Base-by-base conservation (phyloP, 2,113 vertebrate genomes). In the Alaudala cheleensis region DNA sequence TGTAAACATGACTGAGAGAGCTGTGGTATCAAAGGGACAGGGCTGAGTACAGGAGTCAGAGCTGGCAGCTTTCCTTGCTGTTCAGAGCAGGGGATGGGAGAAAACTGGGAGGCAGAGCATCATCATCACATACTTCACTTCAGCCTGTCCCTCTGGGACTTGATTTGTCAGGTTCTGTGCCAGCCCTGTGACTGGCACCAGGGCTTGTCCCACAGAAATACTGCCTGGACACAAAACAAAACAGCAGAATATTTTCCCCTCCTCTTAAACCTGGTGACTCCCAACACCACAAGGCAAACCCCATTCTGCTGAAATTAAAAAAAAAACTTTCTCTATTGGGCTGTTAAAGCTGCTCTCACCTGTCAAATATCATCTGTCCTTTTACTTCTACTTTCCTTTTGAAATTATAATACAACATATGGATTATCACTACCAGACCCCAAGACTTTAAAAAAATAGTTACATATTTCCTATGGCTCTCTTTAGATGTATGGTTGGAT, bases 1-100 rank as follows among this genome's bases (percentile, higher is more conserved):
- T 93, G 93, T 92, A 96, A 96, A 97, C 95, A 85, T 95, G 93
- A 96, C 65, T 66, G 88, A 92, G 88, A 90, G 77, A 53, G 62
- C 66, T 93, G 83, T 2, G 5, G 82, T 86, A 95, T 96, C 87
- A 96, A 92, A 94, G 88, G 93, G 92, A 80, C 83, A 90, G 64
- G 1, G 0, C 44, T 4, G 1, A 4, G 66, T 57, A 82, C 69
- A 77, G 76, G 50, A 78, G 67, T 93, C 72, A 87, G 82, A 71
- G 81, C 61, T 88, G 88, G 69, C 90, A 96, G 62, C 45, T 89
- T 79, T 84, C 60, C 47, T 49, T 81, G 31, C 42, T 94, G 57
- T n/a, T 93, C 8, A 3, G 70, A 88, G 72, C 64, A 62, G 64
- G 0, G 10, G n/a, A 71, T 71, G 33, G 69, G 82, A 91, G 67